Base-by-base conservation (phyloP, 2,113 vertebrate genomes). In the Prionailurus viverrinus region DNA sequence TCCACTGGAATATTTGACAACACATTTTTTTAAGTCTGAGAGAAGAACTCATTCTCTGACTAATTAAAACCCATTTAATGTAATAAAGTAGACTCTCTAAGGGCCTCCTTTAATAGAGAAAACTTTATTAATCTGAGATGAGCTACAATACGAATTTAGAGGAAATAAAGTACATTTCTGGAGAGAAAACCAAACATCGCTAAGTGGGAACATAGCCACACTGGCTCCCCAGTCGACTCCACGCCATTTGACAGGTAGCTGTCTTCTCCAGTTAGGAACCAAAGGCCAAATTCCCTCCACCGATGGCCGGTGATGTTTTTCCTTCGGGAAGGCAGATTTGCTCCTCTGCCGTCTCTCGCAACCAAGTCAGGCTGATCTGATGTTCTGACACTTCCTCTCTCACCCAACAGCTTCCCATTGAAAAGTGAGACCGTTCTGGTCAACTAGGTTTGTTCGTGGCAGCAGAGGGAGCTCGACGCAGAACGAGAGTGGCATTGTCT, bases 41-140 rank as follows among this genome's bases (percentile, higher is more conserved):
- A 83, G 63, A 90, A 97, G 65, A 78, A 63, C 12, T 93, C 12
- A 31, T 31, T 91, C 66, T 78, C n/a, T 19, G 61, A 79, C n/a
- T 83, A 92, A 95, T 92, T 89, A 92, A 95, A 96, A 87, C 10
- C 18, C 48, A 68, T 39, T 84, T 48, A 29, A 16, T 76, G 51
- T 69, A 80, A 87, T 51, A 58, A 79, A 92, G n/a, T 36, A 45
- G 53, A 78, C 79, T 73, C 74, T 93, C 39, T 48, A 14, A 27
- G 63, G 65, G 53, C 13, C 9, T 85, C 68, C 27, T 76, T 1
- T 25, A 61, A 21, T 7, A 45, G 71, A 81, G 21, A 45, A 66
- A 66, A 45, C 45, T 41, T 18, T 61, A n/a, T 65, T 53, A 66
- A 61, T 65, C 69, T 15, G 39, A 76, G 31, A 11, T 41, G 91